Evolutionary conservation across 2,113 vertebrate genomes (phyloP).

Genomic region (Columbina picui): DNA sequence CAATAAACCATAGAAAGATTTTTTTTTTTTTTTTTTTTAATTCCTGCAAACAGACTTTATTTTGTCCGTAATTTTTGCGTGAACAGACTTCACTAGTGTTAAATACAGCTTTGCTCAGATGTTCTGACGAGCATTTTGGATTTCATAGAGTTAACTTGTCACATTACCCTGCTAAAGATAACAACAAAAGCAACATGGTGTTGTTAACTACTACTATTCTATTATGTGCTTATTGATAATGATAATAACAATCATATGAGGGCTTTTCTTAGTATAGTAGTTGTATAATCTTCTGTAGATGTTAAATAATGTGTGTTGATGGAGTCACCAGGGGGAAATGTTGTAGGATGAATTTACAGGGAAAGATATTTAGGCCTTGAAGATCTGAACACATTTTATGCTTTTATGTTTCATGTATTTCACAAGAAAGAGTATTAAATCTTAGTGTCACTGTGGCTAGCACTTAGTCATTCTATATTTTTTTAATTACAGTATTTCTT

Average conservation of each 20-base stretch:
- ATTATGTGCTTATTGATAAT: background rate
- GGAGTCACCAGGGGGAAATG: background rate
- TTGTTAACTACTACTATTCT: background rate
- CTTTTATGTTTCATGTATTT: background rate
- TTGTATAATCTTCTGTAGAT: background rate
- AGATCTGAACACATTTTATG: background rate
- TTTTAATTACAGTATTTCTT: slow-evolving; percentile 9
- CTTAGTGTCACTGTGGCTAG: background rate
- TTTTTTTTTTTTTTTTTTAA: background rate
- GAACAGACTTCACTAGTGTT: background rate
- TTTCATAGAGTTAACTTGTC: background rate
- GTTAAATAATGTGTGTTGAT: background rate
- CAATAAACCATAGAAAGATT: background rate
- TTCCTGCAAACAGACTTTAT: background rate
- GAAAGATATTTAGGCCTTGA: background rate
- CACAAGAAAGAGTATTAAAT: background rate
- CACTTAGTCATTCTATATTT: background rate
- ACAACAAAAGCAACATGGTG: background rate
- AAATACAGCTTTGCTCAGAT: background rate
- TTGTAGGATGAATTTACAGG: background rate
- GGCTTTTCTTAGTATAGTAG: background rate
- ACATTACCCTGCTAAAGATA: background rate
- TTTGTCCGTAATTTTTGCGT: background rate
- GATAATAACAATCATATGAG: background rate
- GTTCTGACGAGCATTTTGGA: background rate